A percentile compares a stretch with the other conserved stretches of the same genome.
phyloP scores from a whole-genome alignment of 1,140 invertebrate genomes.

The Gonioctena quinquepunctata region DNA sequence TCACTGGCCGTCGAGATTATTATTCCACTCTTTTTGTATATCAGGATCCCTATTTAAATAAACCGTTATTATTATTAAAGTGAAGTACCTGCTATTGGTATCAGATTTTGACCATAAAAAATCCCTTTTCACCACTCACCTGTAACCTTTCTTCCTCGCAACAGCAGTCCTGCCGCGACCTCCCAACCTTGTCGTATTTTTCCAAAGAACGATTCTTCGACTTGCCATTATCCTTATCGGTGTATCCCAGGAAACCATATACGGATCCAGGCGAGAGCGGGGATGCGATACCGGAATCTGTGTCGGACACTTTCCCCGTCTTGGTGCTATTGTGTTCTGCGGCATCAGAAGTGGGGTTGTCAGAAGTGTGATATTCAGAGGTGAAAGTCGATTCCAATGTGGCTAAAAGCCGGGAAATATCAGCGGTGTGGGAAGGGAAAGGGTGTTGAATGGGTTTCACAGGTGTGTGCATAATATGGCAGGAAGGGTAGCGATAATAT shows the following conservation, averaged over 20 bases:
- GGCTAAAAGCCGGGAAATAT: not conserved
- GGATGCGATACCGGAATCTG: slow-evolving; percentile 64
- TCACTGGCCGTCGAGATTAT: no score
- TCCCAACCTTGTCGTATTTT: not conserved
- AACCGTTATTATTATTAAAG: no score
- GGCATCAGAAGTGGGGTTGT: slow-evolving; percentile 15
- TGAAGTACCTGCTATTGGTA: no score
- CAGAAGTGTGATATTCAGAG: not conserved
- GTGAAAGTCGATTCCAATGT: not conserved
- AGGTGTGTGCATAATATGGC: no score
- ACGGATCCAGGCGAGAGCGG: slow-evolving; percentile 59
- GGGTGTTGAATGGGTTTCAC: no score
- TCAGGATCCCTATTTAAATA: no score
- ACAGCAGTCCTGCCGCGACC: not conserved
- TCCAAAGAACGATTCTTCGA: not conserved
- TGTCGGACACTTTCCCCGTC: slow-evolving; percentile 56
- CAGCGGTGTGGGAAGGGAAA: no score
- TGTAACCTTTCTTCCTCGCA: slow-evolving; percentile 21
- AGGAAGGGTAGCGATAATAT: not conserved
- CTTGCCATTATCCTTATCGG: slow-evolving; percentile 28
- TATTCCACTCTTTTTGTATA: no score
- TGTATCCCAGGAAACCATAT: slow-evolving; percentile 41
- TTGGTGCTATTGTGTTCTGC: slow-evolving; percentile 19
- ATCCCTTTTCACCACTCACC: slow-evolving; percentile 22
- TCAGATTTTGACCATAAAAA: no score